phyloP scores from a whole-genome alignment of 2,888 invertebrate species.

The Hoplodrina ambigua region DNA sequence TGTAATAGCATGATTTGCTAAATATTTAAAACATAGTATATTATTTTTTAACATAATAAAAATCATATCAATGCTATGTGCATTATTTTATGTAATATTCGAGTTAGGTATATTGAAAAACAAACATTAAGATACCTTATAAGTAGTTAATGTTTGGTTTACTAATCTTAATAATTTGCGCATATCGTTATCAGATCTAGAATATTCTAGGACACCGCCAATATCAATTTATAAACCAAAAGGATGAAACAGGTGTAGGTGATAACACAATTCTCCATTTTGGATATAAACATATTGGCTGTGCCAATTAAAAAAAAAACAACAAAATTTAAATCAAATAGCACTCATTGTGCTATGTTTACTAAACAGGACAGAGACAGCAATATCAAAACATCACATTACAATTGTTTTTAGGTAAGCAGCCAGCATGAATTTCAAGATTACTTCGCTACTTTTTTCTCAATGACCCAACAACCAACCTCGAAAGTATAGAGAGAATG shows the following conservation, averaged over 20 bases:
- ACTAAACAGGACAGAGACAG: conserved; percentile 41
- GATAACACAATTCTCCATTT: conserved; percentile 27
- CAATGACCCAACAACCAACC: conserved; percentile 54
- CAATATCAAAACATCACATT: conserved; percentile 45
- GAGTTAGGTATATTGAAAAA: conserved; percentile 5
- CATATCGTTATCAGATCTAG: conserved; percentile 28
- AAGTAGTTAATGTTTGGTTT: conserved; percentile 32
- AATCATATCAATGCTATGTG: background rate
- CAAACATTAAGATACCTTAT: conserved; percentile 13
- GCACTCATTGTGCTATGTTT: conserved; percentile 33
- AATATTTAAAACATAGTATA: background rate
- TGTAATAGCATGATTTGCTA: background rate
- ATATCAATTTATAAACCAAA: conserved; percentile 3
- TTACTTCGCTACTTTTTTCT: conserved; percentile 30
- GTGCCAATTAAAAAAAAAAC: background rate
- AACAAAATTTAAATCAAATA: conserved; percentile 19
- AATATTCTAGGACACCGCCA: conserved; percentile 17
- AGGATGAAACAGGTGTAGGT: conserved; percentile 32
- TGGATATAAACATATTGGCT: background rate
- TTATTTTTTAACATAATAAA: background rate
- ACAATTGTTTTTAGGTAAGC: conserved; percentile 34
- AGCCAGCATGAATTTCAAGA: conserved; percentile 31
- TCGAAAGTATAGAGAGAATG: conserved; percentile 52
- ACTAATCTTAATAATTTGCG: conserved; percentile 40
- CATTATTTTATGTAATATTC: background rate